Percentiles rank a stretch among this genome's conserved stretches.
Conservation (phyloP, 2,797 vertebrate genomes). For the Schizopygopsis malacanthus region DNA sequence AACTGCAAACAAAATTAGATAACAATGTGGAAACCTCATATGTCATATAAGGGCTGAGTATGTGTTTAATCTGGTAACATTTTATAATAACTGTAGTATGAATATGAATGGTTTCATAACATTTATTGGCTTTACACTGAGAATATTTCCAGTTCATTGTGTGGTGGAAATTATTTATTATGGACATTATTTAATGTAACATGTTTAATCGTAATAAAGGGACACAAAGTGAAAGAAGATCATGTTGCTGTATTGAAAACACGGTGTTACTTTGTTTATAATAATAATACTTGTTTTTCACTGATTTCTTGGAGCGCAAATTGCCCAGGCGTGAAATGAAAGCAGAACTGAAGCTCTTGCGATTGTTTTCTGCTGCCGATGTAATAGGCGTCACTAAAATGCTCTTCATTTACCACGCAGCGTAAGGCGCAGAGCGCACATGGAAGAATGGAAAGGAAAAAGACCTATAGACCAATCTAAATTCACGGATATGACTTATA, state of each 20-base stretch:
- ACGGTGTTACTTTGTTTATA: background rate
- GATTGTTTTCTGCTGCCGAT: constrained; percentile 20
- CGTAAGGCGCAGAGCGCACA: constrained; percentile 41
- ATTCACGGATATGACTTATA: constrained; percentile 3
- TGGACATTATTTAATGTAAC: too few relatives aligned
- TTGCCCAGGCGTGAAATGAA: constrained; percentile 1
- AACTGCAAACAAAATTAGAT: background rate
- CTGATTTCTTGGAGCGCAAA: background rate
- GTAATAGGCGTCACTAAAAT: constrained; percentile 27
- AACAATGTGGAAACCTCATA: background rate
- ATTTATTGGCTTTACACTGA: background rate
- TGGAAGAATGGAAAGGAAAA: constrained; percentile 34
- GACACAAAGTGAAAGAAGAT: background rate
- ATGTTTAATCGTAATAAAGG: background rate
- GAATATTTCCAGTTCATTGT: background rate
- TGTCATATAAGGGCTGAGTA: background rate
- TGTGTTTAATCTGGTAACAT: constrained; percentile 2
- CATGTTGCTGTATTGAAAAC: background rate
- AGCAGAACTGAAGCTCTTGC: background rate
- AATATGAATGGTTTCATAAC: background rate
- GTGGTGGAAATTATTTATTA: background rate
- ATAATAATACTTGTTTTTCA: background rate
- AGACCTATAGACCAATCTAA: constrained; percentile 11
- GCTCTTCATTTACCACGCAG: constrained; percentile 44
- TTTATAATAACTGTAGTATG: background rate